Conservation (phyloP, 2,888 invertebrate species). For the Lasioglossum leucozonium region DNA sequence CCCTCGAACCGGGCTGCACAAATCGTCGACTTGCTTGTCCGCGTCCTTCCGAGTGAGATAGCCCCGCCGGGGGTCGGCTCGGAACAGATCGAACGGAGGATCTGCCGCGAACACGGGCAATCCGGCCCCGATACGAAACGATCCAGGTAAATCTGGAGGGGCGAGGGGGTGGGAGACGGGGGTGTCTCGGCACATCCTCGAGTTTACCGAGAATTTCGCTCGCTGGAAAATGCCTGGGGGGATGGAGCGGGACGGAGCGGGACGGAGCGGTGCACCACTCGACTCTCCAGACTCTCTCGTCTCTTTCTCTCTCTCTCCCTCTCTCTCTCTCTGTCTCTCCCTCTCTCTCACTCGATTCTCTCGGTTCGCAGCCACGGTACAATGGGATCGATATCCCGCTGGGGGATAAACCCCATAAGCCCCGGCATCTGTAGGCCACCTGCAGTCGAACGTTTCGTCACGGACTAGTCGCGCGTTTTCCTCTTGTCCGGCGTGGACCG, state of each 20-base stretch:
- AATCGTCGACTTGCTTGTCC: constrained; percentile 6
- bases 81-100: constrained; percentile 63
- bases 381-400: constrained; percentile 84
- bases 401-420: constrained; percentile 84
- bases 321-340: constrained; percentile 24
- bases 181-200: constrained; percentile 30
- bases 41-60: background rate
- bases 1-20: background rate
- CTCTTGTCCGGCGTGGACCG: constrained; percentile 43
- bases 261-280: background rate
- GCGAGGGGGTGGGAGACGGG: no score
- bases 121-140: background rate
- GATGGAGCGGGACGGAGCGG: background rate
- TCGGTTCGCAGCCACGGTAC: constrained; percentile 72
- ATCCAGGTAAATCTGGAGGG: constrained; percentile 11
- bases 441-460: constrained; percentile 84
- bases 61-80: constrained; percentile 33
- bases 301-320: constrained; percentile 19
- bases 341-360: constrained; percentile 39
- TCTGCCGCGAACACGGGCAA: background rate
- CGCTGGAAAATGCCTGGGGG: background rate
- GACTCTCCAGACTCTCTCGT: constrained; percentile 37
- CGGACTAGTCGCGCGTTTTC: constrained; percentile 77
- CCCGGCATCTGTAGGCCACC: constrained; percentile 84
- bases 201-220: constrained; percentile 28